Evolutionary conservation across 92 coral and sea anemone genomes (phyloP).

Genomic region (Diadumene lineata): DNA sequence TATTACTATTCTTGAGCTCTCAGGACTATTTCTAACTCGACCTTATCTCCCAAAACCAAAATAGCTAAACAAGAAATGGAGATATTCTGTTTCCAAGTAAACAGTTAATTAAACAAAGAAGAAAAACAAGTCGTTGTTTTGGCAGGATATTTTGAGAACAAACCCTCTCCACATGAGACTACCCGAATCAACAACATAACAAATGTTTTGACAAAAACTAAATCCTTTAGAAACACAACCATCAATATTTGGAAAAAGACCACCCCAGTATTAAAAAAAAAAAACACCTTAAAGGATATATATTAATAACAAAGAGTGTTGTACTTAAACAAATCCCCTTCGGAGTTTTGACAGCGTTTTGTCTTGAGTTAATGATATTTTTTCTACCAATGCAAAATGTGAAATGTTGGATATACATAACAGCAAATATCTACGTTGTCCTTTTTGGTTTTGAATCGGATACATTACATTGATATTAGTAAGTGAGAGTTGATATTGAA

Average conservation of each 20-base stretch:
- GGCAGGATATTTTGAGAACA: not conserved
- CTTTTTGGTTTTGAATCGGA: no score
- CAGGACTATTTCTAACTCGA: no score
- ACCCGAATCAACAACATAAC: not conserved
- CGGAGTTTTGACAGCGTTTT: not conserved
- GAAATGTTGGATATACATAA: no score
- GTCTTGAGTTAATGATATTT: not conserved
- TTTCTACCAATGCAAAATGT: not conserved
- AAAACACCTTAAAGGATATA: no score
- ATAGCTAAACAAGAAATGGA: not conserved
- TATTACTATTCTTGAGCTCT: no score
- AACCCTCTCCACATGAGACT: not conserved
- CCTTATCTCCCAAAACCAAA: no score
- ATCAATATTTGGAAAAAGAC: conserved; percentile 10
- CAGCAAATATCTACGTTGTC: no score
- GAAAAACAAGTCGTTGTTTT: not conserved
- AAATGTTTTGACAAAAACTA: conserved; percentile 1
- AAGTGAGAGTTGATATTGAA: no score
- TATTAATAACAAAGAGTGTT: not conserved
- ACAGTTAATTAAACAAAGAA: not conserved
- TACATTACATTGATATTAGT: no score
- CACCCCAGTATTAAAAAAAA: not conserved
- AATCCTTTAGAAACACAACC: not conserved
- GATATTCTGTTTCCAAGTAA: not conserved
- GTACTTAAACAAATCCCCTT: not conserved